A percentile compares a stretch with the other conserved stretches of the same genome.
phyloP scores from a whole-genome alignment of 2,797 vertebrate species.

The Crocidura indochinensis region DNA sequence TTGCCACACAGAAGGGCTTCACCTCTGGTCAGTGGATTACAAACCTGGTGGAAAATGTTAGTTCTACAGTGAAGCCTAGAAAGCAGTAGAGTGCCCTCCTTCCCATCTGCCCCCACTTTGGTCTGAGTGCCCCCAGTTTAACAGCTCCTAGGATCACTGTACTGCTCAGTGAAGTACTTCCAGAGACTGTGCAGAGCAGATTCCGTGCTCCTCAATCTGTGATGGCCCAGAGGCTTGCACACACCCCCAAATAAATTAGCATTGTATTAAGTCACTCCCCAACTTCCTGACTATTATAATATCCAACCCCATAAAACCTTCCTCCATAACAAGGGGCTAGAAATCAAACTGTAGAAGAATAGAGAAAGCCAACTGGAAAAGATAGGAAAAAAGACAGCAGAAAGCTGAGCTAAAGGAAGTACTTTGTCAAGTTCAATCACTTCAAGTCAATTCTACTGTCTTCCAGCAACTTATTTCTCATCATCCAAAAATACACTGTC shows the following conservation, averaged over 20 bases:
- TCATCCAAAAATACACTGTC: background rate
- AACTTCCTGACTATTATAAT: background rate
- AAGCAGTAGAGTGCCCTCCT: background rate
- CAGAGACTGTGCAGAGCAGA: background rate
- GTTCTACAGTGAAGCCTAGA: background rate
- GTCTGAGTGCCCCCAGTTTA: too few relatives aligned
- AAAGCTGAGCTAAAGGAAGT: background rate
- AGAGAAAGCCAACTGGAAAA: background rate
- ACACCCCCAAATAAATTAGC: background rate
- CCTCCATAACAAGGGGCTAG: background rate
- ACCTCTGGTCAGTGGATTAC: background rate
- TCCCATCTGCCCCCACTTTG: background rate
- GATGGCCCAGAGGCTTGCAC: background rate
- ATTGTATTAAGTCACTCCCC: background rate
- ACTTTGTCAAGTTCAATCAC: background rate
- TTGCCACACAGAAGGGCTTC: background rate
- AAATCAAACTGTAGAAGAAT: background rate
- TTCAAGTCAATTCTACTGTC: background rate
- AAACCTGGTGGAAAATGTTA: background rate
- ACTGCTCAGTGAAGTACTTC: background rate
- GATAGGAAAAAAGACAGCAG: background rate
- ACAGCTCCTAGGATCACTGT: rapidly evolving
- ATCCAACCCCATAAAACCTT: background rate
- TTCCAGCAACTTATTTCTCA: too few relatives aligned
- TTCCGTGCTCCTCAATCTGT: rapidly evolving